Evolutionary conservation across 53 echinoderm and acorn worm species (phyloP).

Genomic region (Apostichopus leukothele): DNA sequence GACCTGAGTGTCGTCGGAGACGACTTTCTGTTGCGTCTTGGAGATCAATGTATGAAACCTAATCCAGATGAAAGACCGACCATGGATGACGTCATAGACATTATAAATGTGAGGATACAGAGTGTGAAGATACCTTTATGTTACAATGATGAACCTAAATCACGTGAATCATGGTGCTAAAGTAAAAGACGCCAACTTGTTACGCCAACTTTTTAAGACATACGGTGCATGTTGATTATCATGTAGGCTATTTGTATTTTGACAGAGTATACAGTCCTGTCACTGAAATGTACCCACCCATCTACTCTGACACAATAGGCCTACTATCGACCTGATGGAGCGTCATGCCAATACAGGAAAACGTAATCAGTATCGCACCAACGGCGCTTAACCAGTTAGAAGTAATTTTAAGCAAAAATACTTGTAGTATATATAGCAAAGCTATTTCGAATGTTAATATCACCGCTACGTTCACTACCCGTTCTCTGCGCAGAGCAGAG

Average conservation of each 20-base stretch:
- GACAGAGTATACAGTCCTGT: no score
- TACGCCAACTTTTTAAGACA: no score
- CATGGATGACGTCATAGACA: neutral
- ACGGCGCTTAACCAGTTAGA: neutral
- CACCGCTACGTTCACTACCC: neutral
- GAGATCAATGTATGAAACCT: constrained; percentile 6
- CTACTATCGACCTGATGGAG: neutral
- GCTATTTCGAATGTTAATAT: neutral
- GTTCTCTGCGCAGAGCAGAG: neutral
- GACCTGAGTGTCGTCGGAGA: neutral
- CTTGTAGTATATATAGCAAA: neutral
- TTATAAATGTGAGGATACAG: neutral
- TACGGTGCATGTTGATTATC: no score
- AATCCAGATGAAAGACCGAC: constrained; percentile 13
- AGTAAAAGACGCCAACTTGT: no score
- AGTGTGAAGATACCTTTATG: neutral
- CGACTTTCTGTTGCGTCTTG: neutral
- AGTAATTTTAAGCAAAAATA: neutral
- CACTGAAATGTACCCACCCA: no score
- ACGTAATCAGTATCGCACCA: neutral
- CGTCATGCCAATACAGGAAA: neutral
- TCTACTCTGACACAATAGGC: neutral
- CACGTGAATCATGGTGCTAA: neutral
- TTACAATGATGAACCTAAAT: neutral
- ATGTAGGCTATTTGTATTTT: no score